Conservation (phyloP, 2,888 invertebrate species). For the Malthinus seriepunctatus region DNA sequence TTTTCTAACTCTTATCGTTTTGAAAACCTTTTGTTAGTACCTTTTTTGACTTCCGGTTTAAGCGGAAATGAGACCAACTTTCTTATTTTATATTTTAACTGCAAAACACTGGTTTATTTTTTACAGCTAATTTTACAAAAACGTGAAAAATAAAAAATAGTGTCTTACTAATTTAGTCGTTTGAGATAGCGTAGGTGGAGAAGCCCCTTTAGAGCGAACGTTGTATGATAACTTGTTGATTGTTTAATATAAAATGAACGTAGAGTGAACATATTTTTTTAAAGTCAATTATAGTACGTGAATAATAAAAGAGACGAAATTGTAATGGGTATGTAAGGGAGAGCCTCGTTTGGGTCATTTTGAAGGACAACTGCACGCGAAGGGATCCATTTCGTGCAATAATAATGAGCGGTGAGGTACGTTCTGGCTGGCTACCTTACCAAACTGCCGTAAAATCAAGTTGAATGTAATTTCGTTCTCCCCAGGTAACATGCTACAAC, state of each 20-base stretch:
- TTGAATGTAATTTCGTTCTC: constrained; percentile 28
- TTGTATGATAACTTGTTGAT: not conserved
- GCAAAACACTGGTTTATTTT: no score
- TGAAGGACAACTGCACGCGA: constrained; percentile 29
- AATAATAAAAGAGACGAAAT: constrained; percentile 26
- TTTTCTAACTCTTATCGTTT: no score
- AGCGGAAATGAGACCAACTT: no score
- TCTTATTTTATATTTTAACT: no score
- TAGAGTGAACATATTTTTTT: constrained; percentile 19
- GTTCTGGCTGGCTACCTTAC: constrained; percentile 26
- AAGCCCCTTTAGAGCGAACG: not conserved
- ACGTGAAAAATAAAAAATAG: no score
- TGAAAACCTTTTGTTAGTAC: no score
- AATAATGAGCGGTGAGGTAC: constrained; percentile 31
- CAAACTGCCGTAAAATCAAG: constrained; percentile 33
- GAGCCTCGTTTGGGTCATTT: constrained; percentile 27
- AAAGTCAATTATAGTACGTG: constrained; percentile 23
- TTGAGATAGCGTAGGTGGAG: no score
- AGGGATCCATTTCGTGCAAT: constrained; percentile 30
- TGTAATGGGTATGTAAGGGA: constrained; percentile 23
- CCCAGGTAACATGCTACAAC: constrained; percentile 30
- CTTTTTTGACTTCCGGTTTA: no score
- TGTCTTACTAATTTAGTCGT: no score
- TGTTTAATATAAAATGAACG: not conserved
- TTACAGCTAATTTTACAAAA: no score